Base-by-base conservation (phyloP, 2,888 invertebrate species). In the Dichetophora obliterata region DNA sequence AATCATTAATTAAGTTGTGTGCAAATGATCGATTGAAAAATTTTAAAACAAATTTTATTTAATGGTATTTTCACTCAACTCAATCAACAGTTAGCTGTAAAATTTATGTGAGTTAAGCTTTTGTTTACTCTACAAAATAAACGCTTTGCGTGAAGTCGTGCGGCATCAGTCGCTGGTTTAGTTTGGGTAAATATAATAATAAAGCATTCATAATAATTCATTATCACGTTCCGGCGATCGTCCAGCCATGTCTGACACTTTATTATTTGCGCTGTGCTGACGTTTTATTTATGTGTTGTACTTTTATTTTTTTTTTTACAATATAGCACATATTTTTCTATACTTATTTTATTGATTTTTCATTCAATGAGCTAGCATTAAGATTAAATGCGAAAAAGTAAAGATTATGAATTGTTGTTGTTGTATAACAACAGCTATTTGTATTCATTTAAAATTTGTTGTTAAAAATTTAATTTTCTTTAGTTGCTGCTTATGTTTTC, bases 261-360 rank as follows among this genome's bases (percentile, higher is more conserved):
- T 43, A 66, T 66, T 5, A 66, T 66, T 66, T 34, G 66, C 34
- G 66, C 37, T 66, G 37, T 66, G 59, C 27, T 59, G 59, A 59
- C 24, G 9, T 59, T 59, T 59, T 19, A 27, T 59, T 59, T 59
- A 27, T 59, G 24, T 59, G 11, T 59, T 11, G 16, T 19, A 66
- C 43, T 66, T 66, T 59, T 24, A 22, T 43, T 22, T 66, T 43
- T 19, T 43, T 66, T 19, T 19, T 37, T n/a, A n/a, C n/a, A n/a
- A n/a, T n/a, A n/a, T n/a, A n/a, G n/a, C n/a, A 22, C 22, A 24
- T 24, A 8, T 59, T 3, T 59, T 19, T 8, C 24, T 9, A 8
- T 59, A 57, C 57, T 59, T 24, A 24, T 19, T 5, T 8, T 19
- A 19, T 19, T 65, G 5, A 22, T 43, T 66, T 66, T 22, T 66